Percentiles rank a stretch among this genome's conserved stretches.
These are phyloP conservation scores for Melanotaenia boesemani DNA, from an alignment of 2,797 vertebrate species.

Conservation along the genomic window DNA sequence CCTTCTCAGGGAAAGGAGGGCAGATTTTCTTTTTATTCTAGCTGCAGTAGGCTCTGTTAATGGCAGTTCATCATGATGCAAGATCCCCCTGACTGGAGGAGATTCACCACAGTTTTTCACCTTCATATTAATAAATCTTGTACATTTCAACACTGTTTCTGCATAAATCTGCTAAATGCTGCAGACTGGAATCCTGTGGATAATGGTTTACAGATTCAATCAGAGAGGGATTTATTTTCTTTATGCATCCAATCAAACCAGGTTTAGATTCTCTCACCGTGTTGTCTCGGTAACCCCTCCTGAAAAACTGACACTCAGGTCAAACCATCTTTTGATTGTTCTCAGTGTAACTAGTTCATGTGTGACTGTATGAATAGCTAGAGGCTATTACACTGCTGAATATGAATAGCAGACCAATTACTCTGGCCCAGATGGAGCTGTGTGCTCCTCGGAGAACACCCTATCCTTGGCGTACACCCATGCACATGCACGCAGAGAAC, in stretches of 20 bases:
- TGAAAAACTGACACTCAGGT: constrained; percentile 72
- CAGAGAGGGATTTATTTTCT: constrained; percentile 41
- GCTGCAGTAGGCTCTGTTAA: constrained; percentile 67
- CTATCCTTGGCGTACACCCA: constrained; percentile 56
- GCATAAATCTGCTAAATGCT: constrained; percentile 37
- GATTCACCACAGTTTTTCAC: constrained; percentile 40
- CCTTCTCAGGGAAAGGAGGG: constrained; percentile 55
- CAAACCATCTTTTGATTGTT: constrained; percentile 77
- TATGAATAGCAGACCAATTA: constrained; percentile 86
- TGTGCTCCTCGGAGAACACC: constrained; percentile 73
- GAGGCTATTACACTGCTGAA: constrained; percentile 82
- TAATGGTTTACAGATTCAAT: constrained; percentile 48
- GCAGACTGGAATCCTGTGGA: constrained; percentile 24
- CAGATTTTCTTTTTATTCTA: constrained; percentile 48
- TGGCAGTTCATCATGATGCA: constrained; percentile 66
- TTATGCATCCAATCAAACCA: constrained; percentile 40
- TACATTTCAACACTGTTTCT: constrained; percentile 29
- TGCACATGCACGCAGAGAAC: constrained; percentile 40
- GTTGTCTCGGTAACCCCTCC: constrained; percentile 40
- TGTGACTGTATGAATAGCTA: constrained; percentile 80
- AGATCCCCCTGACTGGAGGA: constrained; percentile 47
- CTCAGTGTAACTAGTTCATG: constrained; percentile 80
- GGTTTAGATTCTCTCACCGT: constrained; percentile 41
- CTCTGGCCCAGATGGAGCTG: constrained; percentile 82
- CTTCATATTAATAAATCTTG: constrained; percentile 22